Evolutionary conservation across 23 tunicate genomes (phyloP), one percentile per base, ranked within the genome.

Genomic region (Botrylloides violaceus): DNA sequence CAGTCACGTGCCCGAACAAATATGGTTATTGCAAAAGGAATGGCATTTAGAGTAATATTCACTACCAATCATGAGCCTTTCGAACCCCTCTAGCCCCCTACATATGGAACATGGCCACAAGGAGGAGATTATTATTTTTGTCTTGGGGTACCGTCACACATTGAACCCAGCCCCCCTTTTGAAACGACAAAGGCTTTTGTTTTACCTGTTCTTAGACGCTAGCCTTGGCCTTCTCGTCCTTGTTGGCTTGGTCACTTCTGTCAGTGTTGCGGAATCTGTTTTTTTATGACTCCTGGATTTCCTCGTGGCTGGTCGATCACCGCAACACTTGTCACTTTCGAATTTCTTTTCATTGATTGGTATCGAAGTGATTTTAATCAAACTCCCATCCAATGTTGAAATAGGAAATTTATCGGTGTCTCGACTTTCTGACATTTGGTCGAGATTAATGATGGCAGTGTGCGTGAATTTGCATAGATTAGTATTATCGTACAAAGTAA

Each of bases 171-270:
- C n/a, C n/a, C n/a, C n/a, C n/a, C n/a, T n/a, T n/a, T n/a, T n/a
- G n/a, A n/a, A n/a, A n/a, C n/a, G n/a, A n/a, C n/a, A n/a, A n/a
- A n/a, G n/a, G n/a, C n/a, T n/a, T 43, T 43, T 9, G 53, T 9
- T 12, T 59, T 28, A 75, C 79, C 71, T 56, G 59, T 60, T 36
- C 50, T 72, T 80, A 18, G 84, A 61, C 23, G 65, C 66, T 43
- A 58, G 77, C 39, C 78, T 71, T 43, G 78, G 62, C 29, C 84
- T 71, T 47, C 84, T 53, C n/a, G 84, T 43, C 37, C 74, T 68
- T 55, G 58, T 68, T 19, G 57, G 30, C 0, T 27, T 24, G 0
- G 70, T 60, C 71, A 39, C n/a, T 32, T 27, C 32, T 29, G 60
- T 61, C 34, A 27, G 53, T 15, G 74, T 43, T 7, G 32, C 34